A percentile compares a stretch with the other conserved stretches of the same genome.
These are phyloP conservation scores for Amphiprion percula DNA, from an alignment of 2,113 vertebrate genomes.

Conservation along the genomic window DNA sequence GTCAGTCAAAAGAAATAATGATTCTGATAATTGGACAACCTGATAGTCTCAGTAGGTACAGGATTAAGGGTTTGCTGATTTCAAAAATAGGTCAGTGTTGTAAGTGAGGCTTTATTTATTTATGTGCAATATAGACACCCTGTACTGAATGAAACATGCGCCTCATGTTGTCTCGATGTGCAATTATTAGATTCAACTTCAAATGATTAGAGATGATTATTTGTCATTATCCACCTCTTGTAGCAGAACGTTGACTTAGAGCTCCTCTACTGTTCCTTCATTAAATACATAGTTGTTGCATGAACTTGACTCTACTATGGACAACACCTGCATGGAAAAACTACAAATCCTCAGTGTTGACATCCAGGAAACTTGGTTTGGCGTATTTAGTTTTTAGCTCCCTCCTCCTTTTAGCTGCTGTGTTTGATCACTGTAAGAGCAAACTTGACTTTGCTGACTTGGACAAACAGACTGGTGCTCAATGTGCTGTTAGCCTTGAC, in stretches of 20 bases:
- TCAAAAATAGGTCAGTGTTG: too few species aligned
- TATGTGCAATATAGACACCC: too few species aligned
- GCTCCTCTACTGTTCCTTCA: not conserved
- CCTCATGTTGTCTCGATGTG: too few species aligned
- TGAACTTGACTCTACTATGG: not conserved
- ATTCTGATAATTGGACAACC: too few species aligned
- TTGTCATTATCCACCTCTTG: not conserved
- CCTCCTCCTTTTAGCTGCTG: not conserved
- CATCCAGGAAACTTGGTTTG: not conserved
- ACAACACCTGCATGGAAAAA: not conserved
- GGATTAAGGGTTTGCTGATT: too few species aligned
- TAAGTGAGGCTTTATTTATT: too few species aligned
- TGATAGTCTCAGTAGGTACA: too few species aligned
- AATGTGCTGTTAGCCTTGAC: not conserved
- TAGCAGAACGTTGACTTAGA: not conserved
- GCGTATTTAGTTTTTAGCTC: not conserved
- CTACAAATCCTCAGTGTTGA: too few species aligned
- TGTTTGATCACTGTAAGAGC: constrained; percentile 17
- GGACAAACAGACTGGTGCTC: constrained; percentile 32
- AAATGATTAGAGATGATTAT: too few species aligned
- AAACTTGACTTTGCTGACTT: constrained; percentile 26
- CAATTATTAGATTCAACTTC: too few species aligned
- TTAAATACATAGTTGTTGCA: not conserved
- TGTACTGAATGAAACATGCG: too few species aligned
- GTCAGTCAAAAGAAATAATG: too few species aligned